These are phyloP conservation scores for Loripinus fragilis DNA, from an alignment of 2,888 invertebrate species.

Conservation along the genomic window DNA sequence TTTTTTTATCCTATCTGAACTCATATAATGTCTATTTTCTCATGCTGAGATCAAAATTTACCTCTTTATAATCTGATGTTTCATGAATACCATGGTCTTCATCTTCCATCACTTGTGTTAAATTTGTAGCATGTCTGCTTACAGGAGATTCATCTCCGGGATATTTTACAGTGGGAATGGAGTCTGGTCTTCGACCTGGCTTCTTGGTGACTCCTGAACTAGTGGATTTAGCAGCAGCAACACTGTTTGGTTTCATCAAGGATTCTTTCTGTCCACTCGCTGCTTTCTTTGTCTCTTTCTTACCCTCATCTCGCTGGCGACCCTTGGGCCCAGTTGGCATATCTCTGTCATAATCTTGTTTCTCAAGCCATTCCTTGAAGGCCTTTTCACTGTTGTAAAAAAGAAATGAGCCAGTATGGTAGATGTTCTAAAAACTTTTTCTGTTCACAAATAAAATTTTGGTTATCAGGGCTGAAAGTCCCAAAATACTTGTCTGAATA, in stretches of 20 bases:
- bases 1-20: too few relatives aligned
- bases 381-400: conserved; percentile 76
- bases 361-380: conserved; percentile 76
- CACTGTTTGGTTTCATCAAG: conserved; percentile 66
- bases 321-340: conserved; percentile 52
- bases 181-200: conserved; percentile 39
- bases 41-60: neutral
- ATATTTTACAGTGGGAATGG: conserved; percentile 46
- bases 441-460: too few relatives aligned
- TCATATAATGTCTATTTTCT: too few relatives aligned
- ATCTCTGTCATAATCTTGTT: conserved; percentile 54
- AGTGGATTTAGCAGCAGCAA: conserved; percentile 32
- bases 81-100: conserved; percentile 48
- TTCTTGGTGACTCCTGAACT: conserved; percentile 16
- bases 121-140: conserved; percentile 50
- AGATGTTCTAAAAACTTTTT: too few relatives aligned
- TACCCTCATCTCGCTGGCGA: conserved; percentile 42
- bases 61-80: conserved; percentile 33
- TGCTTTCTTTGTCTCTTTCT: conserved; percentile 39
- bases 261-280: conserved; percentile 41
- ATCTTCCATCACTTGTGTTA: conserved; percentile 45
- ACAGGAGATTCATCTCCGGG: conserved; percentile 38
- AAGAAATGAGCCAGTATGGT: too few relatives aligned
- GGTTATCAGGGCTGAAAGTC: too few relatives aligned
- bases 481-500: too few relatives aligned